Evolutionary conservation across 2,113 vertebrate species (phyloP), one percentile per base, ranked within the genome.

Genomic region (Mola mola): DNA sequence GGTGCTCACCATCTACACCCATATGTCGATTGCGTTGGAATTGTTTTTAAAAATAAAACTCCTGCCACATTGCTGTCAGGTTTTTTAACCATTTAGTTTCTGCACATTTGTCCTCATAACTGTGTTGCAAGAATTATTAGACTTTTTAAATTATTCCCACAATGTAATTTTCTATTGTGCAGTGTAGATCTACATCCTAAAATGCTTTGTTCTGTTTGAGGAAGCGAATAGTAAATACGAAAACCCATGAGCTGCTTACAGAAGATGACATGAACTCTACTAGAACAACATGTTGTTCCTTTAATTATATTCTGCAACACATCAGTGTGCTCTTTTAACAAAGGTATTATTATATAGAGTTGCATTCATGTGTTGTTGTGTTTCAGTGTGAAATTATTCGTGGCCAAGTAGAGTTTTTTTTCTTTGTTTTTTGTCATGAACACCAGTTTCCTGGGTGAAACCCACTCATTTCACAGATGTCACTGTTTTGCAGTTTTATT

Each of bases 1-100:
- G 57, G 43, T 70, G 20, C 66, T 56, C 55, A 10, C 67, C 73
- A 85, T 80, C 73, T 61, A 81, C 78, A 56, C 52, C 33, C 8
- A 25, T 60, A 34, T 66, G 71, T 76, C 34, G 5, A 73, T 53
- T 61, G 40, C 42, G 71, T 79, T 77, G 72, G n/a, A n/a, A n/a
- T n/a, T n/a, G n/a, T 81, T 75, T 73, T 37, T 20, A 46, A 52
- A 58, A 59, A 68, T n/a, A n/a, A n/a, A 44, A 22, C 10, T 43
- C 33, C 15, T 7, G 15, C 46, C 41, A 52, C 33, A 8, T 51
- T 59, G 11, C 40, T 64, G 41, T 67, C 33, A 66, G 58, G 61
- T 40, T 21, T 38, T 28, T 25, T 58, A 21, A 17, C 56, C 56
- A 36, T 60, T 28, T 42, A 19, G 38, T 15, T 37, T 28, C 62